These are phyloP conservation scores for Cyanoramphus novaezelandiae DNA, from an alignment of 2,113 vertebrate genomes.

Conservation along the genomic window DNA sequence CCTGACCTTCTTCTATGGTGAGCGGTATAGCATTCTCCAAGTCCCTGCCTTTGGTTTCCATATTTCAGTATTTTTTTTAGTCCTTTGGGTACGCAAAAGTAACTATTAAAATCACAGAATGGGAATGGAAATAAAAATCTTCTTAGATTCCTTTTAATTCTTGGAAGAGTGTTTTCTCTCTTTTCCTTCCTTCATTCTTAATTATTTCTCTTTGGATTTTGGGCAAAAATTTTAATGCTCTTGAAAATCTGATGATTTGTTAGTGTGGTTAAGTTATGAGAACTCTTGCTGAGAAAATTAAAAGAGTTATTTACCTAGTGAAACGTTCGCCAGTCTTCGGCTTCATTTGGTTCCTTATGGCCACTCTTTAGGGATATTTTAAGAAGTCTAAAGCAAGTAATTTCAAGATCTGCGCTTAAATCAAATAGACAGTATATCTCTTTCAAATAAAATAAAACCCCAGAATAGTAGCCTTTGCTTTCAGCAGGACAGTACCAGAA, in stretches of 20 bases:
- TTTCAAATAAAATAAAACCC: not conserved
- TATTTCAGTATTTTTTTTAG: not conserved
- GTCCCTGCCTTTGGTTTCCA: not conserved
- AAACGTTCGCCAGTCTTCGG: not conserved
- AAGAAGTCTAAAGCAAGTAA: not conserved
- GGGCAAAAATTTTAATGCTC: not conserved
- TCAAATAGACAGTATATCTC: not conserved
- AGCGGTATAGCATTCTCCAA: not conserved
- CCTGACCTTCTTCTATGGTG: not conserved
- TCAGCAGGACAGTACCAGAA: not conserved
- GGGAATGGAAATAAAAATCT: not conserved
- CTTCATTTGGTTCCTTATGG: not conserved
- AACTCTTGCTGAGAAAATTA: not conserved
- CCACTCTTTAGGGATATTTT: not conserved
- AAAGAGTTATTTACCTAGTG: not conserved
- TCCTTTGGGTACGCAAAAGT: not conserved
- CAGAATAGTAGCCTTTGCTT: not conserved
- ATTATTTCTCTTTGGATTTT: not conserved
- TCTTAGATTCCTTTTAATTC: not conserved
- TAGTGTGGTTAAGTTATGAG: not conserved
- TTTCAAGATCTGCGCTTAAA: not conserved
- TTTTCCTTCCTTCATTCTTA: not conserved
- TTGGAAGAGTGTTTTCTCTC: not conserved
- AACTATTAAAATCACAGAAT: not conserved
- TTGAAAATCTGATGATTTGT: not conserved